These are phyloP conservation scores for Oryzias dopingdopingensis DNA, from an alignment of 2,797 vertebrate species.

Conservation along the genomic window DNA sequence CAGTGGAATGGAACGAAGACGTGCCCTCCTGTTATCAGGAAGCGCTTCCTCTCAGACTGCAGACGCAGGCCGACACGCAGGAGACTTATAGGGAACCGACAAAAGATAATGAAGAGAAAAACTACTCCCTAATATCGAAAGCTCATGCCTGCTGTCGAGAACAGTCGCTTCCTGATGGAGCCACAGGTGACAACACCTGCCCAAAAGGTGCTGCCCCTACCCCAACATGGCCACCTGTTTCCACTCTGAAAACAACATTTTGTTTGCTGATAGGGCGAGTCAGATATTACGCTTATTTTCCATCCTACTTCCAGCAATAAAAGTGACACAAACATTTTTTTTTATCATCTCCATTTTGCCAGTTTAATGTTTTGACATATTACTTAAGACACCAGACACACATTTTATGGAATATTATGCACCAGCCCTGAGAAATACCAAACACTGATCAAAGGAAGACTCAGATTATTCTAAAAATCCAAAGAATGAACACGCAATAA, in stretches of 20 bases:
- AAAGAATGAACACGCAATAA: too few relatives aligned
- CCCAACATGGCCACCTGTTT: conserved; percentile 56
- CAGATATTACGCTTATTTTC: too few relatives aligned
- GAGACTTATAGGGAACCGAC: not conserved
- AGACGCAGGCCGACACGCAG: conserved; percentile 19
- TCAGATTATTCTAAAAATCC: too few relatives aligned
- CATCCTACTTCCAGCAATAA: too few relatives aligned
- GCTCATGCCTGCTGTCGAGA: not conserved
- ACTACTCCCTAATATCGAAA: not conserved
- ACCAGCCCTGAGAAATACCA: too few relatives aligned
- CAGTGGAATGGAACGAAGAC: conserved; percentile 63
- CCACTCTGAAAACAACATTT: not conserved
- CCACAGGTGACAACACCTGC: conserved; percentile 80
- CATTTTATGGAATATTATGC: too few relatives aligned
- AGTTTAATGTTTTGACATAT: too few relatives aligned
- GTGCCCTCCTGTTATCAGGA: conserved; percentile 65
- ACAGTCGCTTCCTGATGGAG: conserved; percentile 40
- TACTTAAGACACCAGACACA: too few relatives aligned
- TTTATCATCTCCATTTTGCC: too few relatives aligned
- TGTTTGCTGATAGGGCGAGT: too few relatives aligned
- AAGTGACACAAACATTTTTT: too few relatives aligned
- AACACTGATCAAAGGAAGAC: too few relatives aligned
- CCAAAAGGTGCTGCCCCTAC: conserved; percentile 21
- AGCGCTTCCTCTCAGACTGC: conserved; percentile 41
- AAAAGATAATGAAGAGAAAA: not conserved